phyloP scores from a whole-genome alignment of 2,113 vertebrate species.

The Odocoileus virginianus region DNA sequence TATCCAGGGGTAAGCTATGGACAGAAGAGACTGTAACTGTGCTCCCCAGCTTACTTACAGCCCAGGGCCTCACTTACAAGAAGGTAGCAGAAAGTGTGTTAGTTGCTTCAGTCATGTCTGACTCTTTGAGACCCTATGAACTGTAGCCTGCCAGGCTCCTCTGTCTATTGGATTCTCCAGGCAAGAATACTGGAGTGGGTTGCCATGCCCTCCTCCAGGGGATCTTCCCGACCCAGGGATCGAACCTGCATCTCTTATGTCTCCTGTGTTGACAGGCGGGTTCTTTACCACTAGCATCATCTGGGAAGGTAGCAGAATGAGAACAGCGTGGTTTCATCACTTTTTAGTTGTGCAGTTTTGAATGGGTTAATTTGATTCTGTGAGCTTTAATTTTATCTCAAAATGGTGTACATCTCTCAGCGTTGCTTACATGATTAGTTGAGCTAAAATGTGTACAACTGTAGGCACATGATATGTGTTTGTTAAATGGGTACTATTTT shows the following conservation, averaged over 20 bases:
- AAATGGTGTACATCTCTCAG: neutral
- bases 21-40: neutral
- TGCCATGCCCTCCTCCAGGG: neutral
- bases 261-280: neutral
- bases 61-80: neutral
- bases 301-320: neutral
- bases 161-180: neutral
- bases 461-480: neutral
- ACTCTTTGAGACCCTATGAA: neutral
- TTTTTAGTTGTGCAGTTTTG: neutral
- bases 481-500: neutral
- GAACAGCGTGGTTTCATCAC: neutral
- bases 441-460: neutral
- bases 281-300: neutral
- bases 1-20: neutral
- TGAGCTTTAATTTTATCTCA: neutral
- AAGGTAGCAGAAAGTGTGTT: neutral
- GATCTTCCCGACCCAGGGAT: neutral
- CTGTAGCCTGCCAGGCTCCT: neutral
- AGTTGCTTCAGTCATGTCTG: fast-evolving
- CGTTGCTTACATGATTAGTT: neutral
- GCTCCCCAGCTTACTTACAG: neutral
- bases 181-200: neutral
- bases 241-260: neutral
- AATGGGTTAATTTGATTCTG: neutral